A percentile compares a stretch with the other conserved stretches of the same genome.
Evolutionary conservation across 2,888 invertebrate genomes (phyloP).

Genomic region (Agrilus mali): DNA sequence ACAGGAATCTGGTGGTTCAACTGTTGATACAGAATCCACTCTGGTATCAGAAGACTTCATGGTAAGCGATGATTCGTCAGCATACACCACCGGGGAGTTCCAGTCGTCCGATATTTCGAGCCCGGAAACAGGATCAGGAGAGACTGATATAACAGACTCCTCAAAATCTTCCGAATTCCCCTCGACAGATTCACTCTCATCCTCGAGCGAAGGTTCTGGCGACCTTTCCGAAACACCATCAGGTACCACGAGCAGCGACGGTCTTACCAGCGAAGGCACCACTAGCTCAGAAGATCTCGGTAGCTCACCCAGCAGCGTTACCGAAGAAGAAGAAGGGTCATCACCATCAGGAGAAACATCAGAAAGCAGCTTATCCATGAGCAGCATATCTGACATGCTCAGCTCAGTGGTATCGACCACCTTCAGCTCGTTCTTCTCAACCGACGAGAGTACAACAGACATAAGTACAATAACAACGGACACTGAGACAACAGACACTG

Average conservation of each 20-base stretch:
- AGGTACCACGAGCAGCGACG: too few relatives aligned
- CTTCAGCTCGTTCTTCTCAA: background rate
- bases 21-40: too few relatives aligned
- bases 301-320: conserved; percentile 6
- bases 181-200: background rate
- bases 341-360: conserved; percentile 4
- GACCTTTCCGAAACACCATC: too few relatives aligned
- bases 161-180: conserved; percentile 2
- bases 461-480: conserved; percentile 1
- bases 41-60: conserved; percentile 6
- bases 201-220: background rate
- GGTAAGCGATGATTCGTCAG: conserved; percentile 6
- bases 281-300: conserved; percentile 1
- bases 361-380: conserved; percentile 7
- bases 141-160: conserved; percentile 5
- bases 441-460: background rate
- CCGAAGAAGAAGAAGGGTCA: conserved; percentile 6
- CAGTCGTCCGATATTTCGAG: background rate
- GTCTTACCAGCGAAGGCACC: background rate
- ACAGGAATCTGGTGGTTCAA: too few relatives aligned
- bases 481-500: conserved; percentile 4
- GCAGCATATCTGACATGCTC: background rate
- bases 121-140: conserved; percentile 23
- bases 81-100: conserved; percentile 1
- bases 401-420: background rate